A percentile compares a stretch with the other conserved stretches of the same genome.
Evolutionary conservation across 2,888 invertebrate genomes (phyloP).

Genomic region (Geophilus truncorum): DNA sequence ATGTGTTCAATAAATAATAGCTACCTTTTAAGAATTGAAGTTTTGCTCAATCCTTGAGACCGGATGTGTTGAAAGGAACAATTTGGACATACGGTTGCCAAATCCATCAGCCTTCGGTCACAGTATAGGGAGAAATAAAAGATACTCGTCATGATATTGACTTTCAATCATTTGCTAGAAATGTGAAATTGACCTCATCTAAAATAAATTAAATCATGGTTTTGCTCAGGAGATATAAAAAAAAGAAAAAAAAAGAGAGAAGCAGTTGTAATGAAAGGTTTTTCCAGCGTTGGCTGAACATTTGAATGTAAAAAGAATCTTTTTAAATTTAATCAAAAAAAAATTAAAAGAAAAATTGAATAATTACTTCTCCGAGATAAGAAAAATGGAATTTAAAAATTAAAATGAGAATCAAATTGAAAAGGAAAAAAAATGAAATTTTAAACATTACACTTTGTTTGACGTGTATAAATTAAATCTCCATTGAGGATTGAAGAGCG

Average conservation of each 20-base stretch:
- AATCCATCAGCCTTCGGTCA: neutral
- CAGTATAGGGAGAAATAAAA: neutral
- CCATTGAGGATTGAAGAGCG: neutral
- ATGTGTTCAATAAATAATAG: neutral
- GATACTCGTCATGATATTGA: neutral
- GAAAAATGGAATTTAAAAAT: no score
- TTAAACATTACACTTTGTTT: neutral
- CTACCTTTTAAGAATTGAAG: neutral
- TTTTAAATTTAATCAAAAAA: no score
- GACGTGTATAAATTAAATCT: neutral
- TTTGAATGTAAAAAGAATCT: no score
- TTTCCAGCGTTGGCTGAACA: no score
- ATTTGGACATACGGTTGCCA: neutral
- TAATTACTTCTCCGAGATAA: no score
- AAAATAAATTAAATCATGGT: no score
- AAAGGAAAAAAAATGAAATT: neutral
- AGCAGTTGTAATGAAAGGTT: no score
- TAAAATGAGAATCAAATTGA: no score
- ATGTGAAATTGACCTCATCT: no score
- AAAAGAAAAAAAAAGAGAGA: no score
- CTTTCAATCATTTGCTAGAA: neutral
- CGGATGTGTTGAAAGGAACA: slow-evolving; percentile 1
- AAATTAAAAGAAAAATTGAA: no score
- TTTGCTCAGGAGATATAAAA: no score
- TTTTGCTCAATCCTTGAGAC: neutral